Evolutionary conservation across 2,888 invertebrate species (phyloP), one percentile per base, ranked within the genome.

Genomic region (Conops quadrifasciatus): DNA sequence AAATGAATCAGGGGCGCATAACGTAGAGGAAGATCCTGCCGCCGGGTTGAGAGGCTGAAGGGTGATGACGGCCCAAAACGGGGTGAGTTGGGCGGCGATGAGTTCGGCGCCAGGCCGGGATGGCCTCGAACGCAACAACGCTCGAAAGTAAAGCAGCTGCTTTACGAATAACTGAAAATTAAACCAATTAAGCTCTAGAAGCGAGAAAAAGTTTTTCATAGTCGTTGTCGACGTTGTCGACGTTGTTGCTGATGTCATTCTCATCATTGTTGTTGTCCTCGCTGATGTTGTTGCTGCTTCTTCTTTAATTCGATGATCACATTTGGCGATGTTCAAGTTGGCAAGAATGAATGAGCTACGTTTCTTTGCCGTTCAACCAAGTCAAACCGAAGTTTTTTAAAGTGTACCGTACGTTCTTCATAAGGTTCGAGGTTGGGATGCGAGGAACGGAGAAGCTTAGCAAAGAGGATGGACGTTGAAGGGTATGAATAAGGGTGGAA

Each of bases 81-180:
- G 3, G 15, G n/a, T 49, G 19, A 49, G n/a, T 3, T 5, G 7
- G 49, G 11, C 11, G 49, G n/a, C 49, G 19, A 19, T 19, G 19
- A 4, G 49, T 3, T n/a, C 36, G 4, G 36, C 36, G 9, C 36
- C 36, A 9, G 9, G 9, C 9, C 36, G 36, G 36, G 36, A 36
- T 36, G 36, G 36, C 36, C 36, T 36, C 36, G 36, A 36, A 36
- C 16, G 21, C 58, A 58, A 58, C 21, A 13, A 16, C 58, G 15
- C 58, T 58, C 58, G 26, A 9, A 67, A 60, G 59, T 30, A 56
- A 66, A 66, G 47, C 67, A 67, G 67, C 67, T 67, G 67, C 67
- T 67, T 9, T 36, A 45, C 19, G 59, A 67, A 59, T 45, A 67
- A 59, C 59, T 67, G 47, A 67, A 67, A n/a, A 67, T 67, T 67